These are phyloP conservation scores for Emydura subglobosa DNA, from an alignment of 2,113 vertebrate genomes.

Conservation along the genomic window DNA sequence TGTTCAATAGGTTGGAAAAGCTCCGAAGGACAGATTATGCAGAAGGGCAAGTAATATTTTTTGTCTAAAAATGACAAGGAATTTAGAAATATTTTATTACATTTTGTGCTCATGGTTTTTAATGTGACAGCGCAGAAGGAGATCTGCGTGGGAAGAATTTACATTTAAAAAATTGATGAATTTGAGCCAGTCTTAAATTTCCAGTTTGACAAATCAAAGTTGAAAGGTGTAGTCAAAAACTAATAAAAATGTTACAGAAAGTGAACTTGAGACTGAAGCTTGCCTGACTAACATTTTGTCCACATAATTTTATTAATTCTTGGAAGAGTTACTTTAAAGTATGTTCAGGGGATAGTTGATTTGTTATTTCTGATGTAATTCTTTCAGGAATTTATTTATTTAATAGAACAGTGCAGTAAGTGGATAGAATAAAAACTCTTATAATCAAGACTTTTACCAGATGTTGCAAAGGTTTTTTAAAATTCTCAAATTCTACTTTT, in stretches of 20 bases:
- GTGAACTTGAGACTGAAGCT: background rate
- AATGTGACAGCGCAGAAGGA: background rate
- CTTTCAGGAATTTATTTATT: background rate
- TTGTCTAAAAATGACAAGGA: background rate
- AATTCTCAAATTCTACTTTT: background rate
- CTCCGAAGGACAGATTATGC: constrained; percentile 95
- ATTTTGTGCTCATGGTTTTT: background rate
- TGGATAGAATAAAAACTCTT: background rate
- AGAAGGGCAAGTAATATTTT: constrained; percentile 86
- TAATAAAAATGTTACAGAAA: background rate
- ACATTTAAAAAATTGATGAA: background rate
- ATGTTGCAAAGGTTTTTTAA: background rate
- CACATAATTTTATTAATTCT: background rate
- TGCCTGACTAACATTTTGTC: background rate
- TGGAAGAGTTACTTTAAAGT: background rate
- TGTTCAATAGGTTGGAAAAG: constrained; percentile 91
- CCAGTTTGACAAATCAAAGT: background rate
- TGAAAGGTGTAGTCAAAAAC: background rate
- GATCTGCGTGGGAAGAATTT: background rate
- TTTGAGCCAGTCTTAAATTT: background rate
- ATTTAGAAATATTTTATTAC: background rate
- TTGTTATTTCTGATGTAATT: background rate
- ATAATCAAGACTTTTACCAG: background rate
- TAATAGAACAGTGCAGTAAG: background rate
- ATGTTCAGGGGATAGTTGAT: background rate